Percentiles rank a stretch among this genome's conserved stretches.
phyloP scores from a whole-genome alignment of 2,797 vertebrate species.

The Graptemys geographica region DNA sequence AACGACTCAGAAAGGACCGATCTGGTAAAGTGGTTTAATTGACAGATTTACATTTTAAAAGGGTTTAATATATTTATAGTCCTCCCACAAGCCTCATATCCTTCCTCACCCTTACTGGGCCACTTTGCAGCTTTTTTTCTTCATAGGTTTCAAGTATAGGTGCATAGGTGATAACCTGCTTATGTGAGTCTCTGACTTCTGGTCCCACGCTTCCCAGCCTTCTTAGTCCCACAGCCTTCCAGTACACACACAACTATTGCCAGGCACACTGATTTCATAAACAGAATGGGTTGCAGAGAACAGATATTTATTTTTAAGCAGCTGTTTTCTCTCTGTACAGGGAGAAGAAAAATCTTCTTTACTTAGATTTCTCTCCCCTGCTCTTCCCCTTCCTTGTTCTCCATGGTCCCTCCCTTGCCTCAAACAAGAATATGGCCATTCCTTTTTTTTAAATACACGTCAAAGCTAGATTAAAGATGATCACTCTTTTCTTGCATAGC shows the following conservation, averaged over 20 bases:
- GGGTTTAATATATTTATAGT: background rate
- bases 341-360: background rate
- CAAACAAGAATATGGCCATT: background rate
- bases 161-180: background rate
- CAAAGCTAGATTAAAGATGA: background rate
- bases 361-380: background rate
- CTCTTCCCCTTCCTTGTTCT: background rate
- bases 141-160: accelerated
- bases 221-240: background rate
- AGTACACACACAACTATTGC: background rate
- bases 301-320: background rate
- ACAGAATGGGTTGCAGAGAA: background rate
- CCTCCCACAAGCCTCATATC: background rate
- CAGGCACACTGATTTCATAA: background rate
- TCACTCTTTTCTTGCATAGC: background rate
- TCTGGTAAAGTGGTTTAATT: background rate
- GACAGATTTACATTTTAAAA: background rate
- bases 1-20: background rate
- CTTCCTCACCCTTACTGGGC: background rate
- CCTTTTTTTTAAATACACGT: background rate
- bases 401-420: background rate
- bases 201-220: background rate
- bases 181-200: background rate
- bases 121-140: background rate
- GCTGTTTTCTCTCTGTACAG: background rate